Evolutionary conservation across 2,888 invertebrate species (phyloP).

Genomic region (Aquatica leii): DNA sequence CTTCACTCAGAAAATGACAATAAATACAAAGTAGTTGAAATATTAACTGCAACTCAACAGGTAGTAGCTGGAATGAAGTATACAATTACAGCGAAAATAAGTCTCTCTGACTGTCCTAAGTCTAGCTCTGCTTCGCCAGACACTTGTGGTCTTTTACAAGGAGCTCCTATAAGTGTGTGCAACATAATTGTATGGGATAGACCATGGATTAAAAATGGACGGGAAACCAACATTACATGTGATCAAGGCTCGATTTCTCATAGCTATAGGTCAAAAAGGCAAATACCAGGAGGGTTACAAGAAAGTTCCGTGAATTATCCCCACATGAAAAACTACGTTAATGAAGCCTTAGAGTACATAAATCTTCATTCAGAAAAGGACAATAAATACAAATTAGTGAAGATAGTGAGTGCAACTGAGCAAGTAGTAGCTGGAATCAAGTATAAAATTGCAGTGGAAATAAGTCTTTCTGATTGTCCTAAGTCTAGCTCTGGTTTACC

Average conservation of each 20-base stretch:
- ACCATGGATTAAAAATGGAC: conserved; percentile 64
- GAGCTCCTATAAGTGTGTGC: conserved; percentile 57
- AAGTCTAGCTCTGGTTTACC: conserved; percentile 51
- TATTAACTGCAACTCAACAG: conserved; percentile 60
- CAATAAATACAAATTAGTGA: conserved; percentile 50
- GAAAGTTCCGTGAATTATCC: conserved; percentile 43
- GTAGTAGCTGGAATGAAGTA: conserved; percentile 66
- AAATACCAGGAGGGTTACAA: conserved; percentile 36
- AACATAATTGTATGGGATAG: conserved; percentile 65
- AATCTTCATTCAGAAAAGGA: conserved; percentile 45
- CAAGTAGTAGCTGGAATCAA: conserved; percentile 66
- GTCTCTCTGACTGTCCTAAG: conserved; percentile 64
- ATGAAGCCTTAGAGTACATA: conserved; percentile 7
- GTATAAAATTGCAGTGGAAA: conserved; percentile 66
- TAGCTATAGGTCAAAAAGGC: conserved; percentile 44
- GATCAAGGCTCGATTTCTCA: conserved; percentile 39
- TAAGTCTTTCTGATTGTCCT: conserved; percentile 66
- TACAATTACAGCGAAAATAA: conserved; percentile 67
- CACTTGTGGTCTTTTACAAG: conserved; percentile 45
- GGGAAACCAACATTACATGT: conserved; percentile 59
- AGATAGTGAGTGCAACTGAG: conserved; percentile 60
- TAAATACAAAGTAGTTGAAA: conserved; percentile 49
- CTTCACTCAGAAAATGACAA: conserved; percentile 44
- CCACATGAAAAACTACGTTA: conserved; percentile 42
- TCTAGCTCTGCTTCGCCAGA: conserved; percentile 45